phyloP scores from a whole-genome alignment of 2,888 invertebrate genomes.

The Himalopsyche tibetana region DNA sequence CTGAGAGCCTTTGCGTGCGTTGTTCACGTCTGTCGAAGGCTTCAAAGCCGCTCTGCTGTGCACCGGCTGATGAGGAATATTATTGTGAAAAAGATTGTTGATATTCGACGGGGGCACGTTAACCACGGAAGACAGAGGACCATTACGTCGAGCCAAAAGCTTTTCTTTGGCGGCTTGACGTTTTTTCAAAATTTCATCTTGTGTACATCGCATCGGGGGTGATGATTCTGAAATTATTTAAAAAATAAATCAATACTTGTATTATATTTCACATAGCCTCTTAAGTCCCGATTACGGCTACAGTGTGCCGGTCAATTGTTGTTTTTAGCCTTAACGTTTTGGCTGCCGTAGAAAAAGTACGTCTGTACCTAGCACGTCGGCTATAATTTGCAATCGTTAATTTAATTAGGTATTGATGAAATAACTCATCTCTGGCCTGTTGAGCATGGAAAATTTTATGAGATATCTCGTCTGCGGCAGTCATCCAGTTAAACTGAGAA shows the following conservation, averaged over 20 bases:
- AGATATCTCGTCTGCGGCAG: too few species aligned
- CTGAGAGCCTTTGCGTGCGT: background rate
- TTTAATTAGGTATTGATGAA: too few species aligned
- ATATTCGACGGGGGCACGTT: slow-evolving; percentile 15
- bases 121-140: background rate
- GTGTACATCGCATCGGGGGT: slow-evolving; percentile 71
- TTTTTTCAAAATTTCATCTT: slow-evolving; percentile 80
- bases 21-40: background rate
- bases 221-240: slow-evolving; percentile 53
- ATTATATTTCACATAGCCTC: too few species aligned
- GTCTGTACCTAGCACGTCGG: too few species aligned
- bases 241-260: background rate
- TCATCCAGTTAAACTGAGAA: too few species aligned
- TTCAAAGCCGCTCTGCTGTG: background rate
- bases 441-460: too few species aligned
- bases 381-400: too few species aligned
- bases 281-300: too few species aligned
- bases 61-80: slow-evolving; percentile 11
- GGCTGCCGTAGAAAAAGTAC: too few species aligned
- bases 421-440: too few species aligned
- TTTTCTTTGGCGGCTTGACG: slow-evolving; percentile 79
- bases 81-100: slow-evolving; percentile 2
- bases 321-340: too few species aligned
- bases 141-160: slow-evolving; percentile 72
- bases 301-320: too few species aligned